A percentile compares a stretch with the other conserved stretches of the same genome.
Conservation (phyloP, 2,888 invertebrate genomes). For the Cantharis flavilabris region DNA sequence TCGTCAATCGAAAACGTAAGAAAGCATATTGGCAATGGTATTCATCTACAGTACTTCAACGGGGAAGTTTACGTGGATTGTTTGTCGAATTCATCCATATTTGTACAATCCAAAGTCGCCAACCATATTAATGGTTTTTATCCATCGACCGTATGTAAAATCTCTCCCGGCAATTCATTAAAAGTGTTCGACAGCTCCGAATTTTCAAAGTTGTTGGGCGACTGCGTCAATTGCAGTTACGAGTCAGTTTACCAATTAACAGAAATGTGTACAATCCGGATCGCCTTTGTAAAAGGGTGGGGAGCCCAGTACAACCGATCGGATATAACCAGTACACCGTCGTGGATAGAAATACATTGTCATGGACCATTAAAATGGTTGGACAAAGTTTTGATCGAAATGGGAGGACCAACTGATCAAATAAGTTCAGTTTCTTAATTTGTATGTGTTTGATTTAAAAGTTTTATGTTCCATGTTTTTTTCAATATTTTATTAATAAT, state of each 20-base stretch:
- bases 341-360: conserved; percentile 99
- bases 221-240: conserved; percentile 97
- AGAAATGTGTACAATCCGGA: conserved; percentile 98
- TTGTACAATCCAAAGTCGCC: conserved; percentile 97
- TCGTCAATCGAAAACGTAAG: conserved; percentile 99
- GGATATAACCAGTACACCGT: conserved; percentile 98
- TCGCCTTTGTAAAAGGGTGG: conserved; percentile 99
- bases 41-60: conserved; percentile 87
- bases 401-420: conserved; percentile 97
- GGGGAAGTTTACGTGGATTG: conserved; percentile 99
- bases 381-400: conserved; percentile 96
- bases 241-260: conserved; percentile 98
- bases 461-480: too few species aligned
- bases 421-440: conserved; percentile 91
- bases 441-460: neutral
- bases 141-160: conserved; percentile 98
- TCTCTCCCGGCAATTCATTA: conserved; percentile 93
- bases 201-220: conserved; percentile 92
- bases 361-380: conserved; percentile 98
- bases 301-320: conserved; percentile 99
- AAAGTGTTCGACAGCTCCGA: conserved; percentile 99
- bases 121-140: conserved; percentile 98
- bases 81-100: conserved; percentile 95
- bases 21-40: conserved; percentile 96
- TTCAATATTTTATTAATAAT: too few species aligned